Evolutionary conservation across 2,888 invertebrate species (phyloP).

Genomic region (Cheilosia urbana): DNA sequence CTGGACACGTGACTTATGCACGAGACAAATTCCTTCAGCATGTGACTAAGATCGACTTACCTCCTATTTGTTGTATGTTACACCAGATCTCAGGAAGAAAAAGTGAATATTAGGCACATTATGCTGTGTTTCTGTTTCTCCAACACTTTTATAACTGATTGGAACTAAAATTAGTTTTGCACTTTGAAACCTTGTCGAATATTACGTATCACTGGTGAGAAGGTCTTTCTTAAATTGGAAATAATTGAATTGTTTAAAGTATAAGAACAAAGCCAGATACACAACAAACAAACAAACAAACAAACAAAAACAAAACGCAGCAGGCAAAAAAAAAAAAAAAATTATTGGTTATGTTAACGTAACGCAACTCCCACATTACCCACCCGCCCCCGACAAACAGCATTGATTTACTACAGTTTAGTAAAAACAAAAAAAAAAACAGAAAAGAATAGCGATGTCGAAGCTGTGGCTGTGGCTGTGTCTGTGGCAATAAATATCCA

Average conservation of each 20-base stretch:
- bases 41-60: background rate
- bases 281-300: background rate
- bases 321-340: background rate
- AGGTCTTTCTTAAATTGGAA: constrained; percentile 7
- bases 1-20: background rate
- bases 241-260: background rate
- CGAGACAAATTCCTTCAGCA: background rate
- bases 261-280: background rate
- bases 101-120: constrained; percentile 4
- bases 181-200: background rate
- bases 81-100: constrained; percentile 1
- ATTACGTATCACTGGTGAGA: background rate
- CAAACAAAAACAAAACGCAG: background rate
- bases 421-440: background rate
- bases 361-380: constrained; percentile 8
- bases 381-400: constrained; percentile 46
- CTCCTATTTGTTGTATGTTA: background rate
- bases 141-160: background rate
- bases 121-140: background rate
- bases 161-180: constrained; percentile 5
- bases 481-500: background rate
- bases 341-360: background rate
- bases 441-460: background rate
- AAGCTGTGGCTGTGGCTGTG: background rate
- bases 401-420: constrained; percentile 38